Evolutionary conservation across 2,797 vertebrate species (phyloP).

Genomic region (Periophthalmus magnuspinnatus): DNA sequence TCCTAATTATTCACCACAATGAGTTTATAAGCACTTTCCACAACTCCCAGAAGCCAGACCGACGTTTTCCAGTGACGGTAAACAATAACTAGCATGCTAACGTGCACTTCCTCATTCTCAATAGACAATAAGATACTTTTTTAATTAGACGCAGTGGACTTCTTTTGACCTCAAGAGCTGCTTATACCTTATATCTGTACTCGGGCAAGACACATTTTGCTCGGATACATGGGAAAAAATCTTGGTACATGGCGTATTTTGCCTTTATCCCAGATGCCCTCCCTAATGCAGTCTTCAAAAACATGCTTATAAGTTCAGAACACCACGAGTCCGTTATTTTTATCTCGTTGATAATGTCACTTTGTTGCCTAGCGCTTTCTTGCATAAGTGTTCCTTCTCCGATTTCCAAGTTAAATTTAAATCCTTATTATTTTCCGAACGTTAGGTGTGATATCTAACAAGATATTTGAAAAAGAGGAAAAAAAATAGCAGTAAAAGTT

Average conservation of each 20-base stretch:
- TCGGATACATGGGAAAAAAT: no score
- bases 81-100: no score
- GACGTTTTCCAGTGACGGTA: no score
- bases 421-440: background rate
- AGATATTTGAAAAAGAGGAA: background rate
- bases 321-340: background rate
- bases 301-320: background rate
- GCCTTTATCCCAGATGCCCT: background rate
- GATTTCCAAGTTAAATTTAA: constrained; percentile 2
- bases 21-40: no score
- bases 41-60: no score
- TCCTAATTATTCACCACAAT: no score
- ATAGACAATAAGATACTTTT: no score
- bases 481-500: background rate
- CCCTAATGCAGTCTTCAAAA: background rate
- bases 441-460: constrained; percentile 1
- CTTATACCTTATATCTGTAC: no score
- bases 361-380: constrained; percentile 5
- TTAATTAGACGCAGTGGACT: no score
- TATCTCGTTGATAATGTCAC: background rate
- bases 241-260: background rate
- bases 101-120: no score
- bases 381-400: background rate
- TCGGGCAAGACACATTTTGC: no score
- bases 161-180: no score